These are phyloP conservation scores for Sinocyclocheilus anshuiensis DNA, from an alignment of 2,113 vertebrate species.

Conservation along the genomic window DNA sequence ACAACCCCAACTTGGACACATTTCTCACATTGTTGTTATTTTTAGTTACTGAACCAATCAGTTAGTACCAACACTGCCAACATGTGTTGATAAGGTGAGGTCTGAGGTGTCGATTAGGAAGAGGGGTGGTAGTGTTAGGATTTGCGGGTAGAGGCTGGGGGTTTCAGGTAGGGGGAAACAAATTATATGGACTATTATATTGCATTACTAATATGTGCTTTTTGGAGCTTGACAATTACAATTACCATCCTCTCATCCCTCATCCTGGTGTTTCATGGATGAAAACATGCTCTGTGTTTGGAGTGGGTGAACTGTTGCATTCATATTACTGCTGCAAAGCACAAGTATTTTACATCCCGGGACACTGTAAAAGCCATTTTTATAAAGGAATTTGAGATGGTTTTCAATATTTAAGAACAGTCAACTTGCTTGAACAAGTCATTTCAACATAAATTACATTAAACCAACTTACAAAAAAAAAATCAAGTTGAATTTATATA, in stretches of 20 bases:
- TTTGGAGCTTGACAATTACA: not conserved
- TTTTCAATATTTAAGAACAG: too few species aligned
- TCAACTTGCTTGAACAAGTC: too few species aligned
- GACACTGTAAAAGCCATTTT: not conserved
- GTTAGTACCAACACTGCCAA: too few species aligned
- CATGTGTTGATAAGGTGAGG: not conserved
- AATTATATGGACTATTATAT: not conserved
- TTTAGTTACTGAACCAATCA: constrained; percentile 8
- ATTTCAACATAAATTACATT: too few species aligned
- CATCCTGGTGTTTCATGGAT: not conserved
- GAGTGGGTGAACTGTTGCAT: not conserved
- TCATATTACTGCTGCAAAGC: not conserved
- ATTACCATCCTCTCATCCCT: not conserved
- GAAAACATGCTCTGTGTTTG: not conserved
- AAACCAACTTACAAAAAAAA: too few species aligned
- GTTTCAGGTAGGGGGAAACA: not conserved
- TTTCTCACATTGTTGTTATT: not conserved
- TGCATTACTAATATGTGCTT: not conserved
- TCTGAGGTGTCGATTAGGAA: not conserved
- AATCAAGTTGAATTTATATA: too few species aligned
- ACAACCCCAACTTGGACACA: not conserved
- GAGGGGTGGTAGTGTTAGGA: not conserved
- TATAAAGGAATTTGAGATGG: not conserved
- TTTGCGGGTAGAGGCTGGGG: not conserved
- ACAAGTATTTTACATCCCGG: too few species aligned